Conservation (phyloP, 2,113 vertebrate genomes). For the Scartelaos histophorus region DNA sequence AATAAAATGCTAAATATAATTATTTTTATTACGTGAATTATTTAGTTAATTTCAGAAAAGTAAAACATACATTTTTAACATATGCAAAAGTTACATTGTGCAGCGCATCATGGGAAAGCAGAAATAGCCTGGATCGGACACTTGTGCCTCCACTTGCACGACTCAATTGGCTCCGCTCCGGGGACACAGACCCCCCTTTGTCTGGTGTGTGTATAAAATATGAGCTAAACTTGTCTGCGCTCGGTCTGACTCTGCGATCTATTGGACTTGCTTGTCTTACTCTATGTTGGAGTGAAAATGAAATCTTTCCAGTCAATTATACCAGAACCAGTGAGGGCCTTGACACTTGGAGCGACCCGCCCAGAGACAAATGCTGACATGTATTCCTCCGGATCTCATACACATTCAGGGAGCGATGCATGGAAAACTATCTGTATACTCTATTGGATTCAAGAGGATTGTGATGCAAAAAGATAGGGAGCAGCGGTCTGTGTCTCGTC, state of each 20-base stretch:
- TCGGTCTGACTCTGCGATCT: slow-evolving; percentile 35
- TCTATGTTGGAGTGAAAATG: slow-evolving; percentile 54
- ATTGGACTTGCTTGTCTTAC: slow-evolving; percentile 47
- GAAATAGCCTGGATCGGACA: slow-evolving; percentile 3
- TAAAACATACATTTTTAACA: background rate
- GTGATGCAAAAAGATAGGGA: slow-evolving; percentile 18
- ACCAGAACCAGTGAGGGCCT: slow-evolving; percentile 33
- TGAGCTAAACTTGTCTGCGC: slow-evolving; percentile 43
- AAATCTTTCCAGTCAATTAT: slow-evolving; percentile 68
- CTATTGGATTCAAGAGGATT: slow-evolving; percentile 17
- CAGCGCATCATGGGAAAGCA: slow-evolving; percentile 8
- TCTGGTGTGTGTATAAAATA: slow-evolving; percentile 29
- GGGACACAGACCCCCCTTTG: background rate
- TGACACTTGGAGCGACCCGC: slow-evolving; percentile 42
- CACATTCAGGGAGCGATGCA: slow-evolving; percentile 18
- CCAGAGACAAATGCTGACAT: slow-evolving; percentile 32
- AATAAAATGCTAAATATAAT: too few relatives aligned
- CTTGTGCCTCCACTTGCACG: slow-evolving; percentile 8
- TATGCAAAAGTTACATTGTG: background rate
- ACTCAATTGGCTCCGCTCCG: slow-evolving; percentile 18
- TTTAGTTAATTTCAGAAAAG: background rate
- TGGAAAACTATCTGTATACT: slow-evolving; percentile 10
- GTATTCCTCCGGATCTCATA: slow-evolving; percentile 25
- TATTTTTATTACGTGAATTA: background rate
- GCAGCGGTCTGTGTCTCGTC: slow-evolving; percentile 19